Base-by-base conservation (phyloP, 2,888 invertebrate genomes). In the Tetheella fluctuosa region DNA sequence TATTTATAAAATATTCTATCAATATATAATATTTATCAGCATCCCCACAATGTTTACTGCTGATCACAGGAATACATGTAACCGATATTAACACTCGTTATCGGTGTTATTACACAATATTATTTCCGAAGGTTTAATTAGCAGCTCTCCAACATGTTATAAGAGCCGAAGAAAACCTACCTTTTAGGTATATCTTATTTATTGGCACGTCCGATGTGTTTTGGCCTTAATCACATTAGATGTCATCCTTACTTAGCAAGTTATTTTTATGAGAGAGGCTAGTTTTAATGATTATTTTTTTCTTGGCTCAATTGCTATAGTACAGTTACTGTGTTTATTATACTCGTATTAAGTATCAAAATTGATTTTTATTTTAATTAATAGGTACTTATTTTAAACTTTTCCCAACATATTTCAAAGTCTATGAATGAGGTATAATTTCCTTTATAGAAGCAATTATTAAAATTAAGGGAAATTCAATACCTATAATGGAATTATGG, bases 201-300 rank as follows among this genome's bases (percentile, higher is more conserved):
- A 48, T 48, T 48, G 48, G 48, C 48, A 20, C 48, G 48, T n/a
- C 2, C 59, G 54, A 59, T 62, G 60, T 58, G 37, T 57, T 71
- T 64, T 53, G 58, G 30, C 54, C 60, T 66, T 70, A 64, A 67
- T 67, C 54, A 61, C 58, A 88, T 89, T 64, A 65, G 52, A 65
- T 73, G 63, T 64, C 65, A 72, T 59, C 59, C 20, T n/a, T 48
- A 48, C 10, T 48, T 10, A 48, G 10, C 20, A 48, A n/a, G 48
- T 17, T 48, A 48, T 48, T 48, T 48, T 20, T 48, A 20, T 20
- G 2, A 17, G 48, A 20, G 20, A 48, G 20, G n/a, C n/a, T n/a
- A n/a, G n/a, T n/a, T n/a, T n/a, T n/a, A n/a, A n/a, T n/a, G n/a
- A n/a, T n/a, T n/a, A n/a, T n/a, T n/a, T n/a, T n/a, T 48, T 20